Conservation (phyloP, 2,888 invertebrate species). For the Idaea biselata region DNA sequence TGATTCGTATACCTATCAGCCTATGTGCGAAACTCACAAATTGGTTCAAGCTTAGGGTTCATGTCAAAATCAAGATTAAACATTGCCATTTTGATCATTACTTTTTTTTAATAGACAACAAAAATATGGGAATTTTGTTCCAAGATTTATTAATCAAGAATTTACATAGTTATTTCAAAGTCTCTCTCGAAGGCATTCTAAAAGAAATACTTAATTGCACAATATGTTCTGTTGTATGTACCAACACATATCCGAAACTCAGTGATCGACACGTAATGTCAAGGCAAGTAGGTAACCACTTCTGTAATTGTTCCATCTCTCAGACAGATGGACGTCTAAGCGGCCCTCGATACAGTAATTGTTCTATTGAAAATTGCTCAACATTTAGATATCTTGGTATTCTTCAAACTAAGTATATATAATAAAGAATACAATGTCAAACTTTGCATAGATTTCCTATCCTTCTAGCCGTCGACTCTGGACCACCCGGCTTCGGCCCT, state of each 20-base stretch:
- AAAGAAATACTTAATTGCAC: background rate
- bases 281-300: constrained; percentile 17
- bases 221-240: background rate
- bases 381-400: background rate
- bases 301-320: constrained; percentile 3
- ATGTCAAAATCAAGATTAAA: background rate
- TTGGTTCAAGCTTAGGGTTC: too few species aligned
- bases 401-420: too few species aligned
- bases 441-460: too few species aligned
- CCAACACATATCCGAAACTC: constrained; percentile 11
- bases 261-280: constrained; percentile 30
- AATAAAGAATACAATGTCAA: too few species aligned
- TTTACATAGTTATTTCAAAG: background rate
- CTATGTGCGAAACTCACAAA: too few species aligned
- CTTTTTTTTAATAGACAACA: background rate
- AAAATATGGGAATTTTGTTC: background rate
- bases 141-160: background rate
- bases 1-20: too few species aligned
- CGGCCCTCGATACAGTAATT: background rate
- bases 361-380: background rate
- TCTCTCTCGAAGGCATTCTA: background rate
- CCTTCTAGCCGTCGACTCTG: background rate
- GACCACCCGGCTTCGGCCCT: constrained; percentile 18
- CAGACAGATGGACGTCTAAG: constrained; percentile 7
- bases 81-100: background rate